Evolutionary conservation across 2,797 vertebrate species (phyloP).

Genomic region (Syngnathus rostellatus): DNA sequence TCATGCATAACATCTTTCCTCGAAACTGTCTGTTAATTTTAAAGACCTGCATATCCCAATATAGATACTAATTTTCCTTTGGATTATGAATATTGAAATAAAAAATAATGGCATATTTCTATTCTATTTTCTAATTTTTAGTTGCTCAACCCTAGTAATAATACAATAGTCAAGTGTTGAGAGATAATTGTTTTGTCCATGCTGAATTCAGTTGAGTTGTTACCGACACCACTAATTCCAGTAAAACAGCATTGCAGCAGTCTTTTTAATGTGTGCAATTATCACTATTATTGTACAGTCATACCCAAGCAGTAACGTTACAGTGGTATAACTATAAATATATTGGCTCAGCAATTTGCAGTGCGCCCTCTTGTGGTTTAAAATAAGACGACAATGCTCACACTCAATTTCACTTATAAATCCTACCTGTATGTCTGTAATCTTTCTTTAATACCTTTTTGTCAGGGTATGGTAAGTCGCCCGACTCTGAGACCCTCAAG

Average conservation of each 20-base stretch:
- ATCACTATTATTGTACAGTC: background rate
- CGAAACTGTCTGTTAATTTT: too few relatives aligned
- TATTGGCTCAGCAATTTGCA: background rate
- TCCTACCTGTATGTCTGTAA: background rate
- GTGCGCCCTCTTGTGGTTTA: background rate
- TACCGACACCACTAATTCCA: background rate
- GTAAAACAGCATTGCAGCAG: background rate
- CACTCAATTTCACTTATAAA: background rate
- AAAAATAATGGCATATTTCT: too few relatives aligned
- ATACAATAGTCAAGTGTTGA: background rate
- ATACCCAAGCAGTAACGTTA: background rate
- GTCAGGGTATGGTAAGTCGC: slow-evolving; percentile 85
- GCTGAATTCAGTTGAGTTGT: background rate
- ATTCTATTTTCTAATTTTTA: too few relatives aligned
- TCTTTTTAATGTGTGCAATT: background rate
- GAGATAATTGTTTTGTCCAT: background rate
- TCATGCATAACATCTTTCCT: too few relatives aligned
- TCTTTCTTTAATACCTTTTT: background rate
- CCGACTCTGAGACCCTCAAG: slow-evolving; percentile 62
- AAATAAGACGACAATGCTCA: background rate
- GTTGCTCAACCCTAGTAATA: too few relatives aligned
- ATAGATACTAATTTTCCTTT: too few relatives aligned
- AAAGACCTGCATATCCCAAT: too few relatives aligned
- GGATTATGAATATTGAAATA: too few relatives aligned
- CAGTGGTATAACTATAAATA: too few relatives aligned